Evolutionary conservation across 2,797 vertebrate genomes (phyloP).

Genomic region (Distichodus sexfasciatus): DNA sequence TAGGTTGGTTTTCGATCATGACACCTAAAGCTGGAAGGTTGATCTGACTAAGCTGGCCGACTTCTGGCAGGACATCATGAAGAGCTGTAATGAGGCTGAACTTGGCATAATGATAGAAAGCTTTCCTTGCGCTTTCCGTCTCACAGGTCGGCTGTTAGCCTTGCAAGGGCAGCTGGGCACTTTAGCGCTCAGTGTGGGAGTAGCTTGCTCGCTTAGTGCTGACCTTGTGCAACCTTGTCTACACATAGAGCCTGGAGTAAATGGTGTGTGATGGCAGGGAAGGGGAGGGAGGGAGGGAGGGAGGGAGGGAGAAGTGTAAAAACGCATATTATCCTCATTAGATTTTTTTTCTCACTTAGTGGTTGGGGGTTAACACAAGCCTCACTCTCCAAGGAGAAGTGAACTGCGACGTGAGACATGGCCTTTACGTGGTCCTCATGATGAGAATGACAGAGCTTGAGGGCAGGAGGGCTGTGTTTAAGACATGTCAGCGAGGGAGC

Average conservation of each 20-base stretch:
- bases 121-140: constrained; percentile 19
- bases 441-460: not conserved
- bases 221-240: constrained; percentile 31
- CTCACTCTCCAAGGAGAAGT: not conserved
- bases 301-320: not conserved
- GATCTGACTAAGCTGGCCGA: not conserved
- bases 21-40: constrained; percentile 8
- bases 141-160: not conserved
- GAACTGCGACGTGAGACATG: not conserved
- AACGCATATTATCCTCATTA: not conserved
- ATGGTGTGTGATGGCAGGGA: not conserved
- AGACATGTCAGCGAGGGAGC: constrained; percentile 3
- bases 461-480: not conserved
- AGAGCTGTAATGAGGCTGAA: constrained; percentile 13
- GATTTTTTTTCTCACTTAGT: not conserved
- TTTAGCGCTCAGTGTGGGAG: constrained; percentile 27
- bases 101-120: constrained; percentile 15
- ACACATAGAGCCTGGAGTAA: not conserved
- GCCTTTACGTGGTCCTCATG: not conserved
- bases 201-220: not conserved
- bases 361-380: not conserved
- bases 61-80: not conserved
- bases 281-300: not conserved
- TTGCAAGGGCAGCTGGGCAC: constrained; percentile 39
- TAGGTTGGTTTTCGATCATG: not conserved